Evolutionary conservation across 2,113 vertebrate species (phyloP).

Genomic region (Dicaeum eximium): DNA sequence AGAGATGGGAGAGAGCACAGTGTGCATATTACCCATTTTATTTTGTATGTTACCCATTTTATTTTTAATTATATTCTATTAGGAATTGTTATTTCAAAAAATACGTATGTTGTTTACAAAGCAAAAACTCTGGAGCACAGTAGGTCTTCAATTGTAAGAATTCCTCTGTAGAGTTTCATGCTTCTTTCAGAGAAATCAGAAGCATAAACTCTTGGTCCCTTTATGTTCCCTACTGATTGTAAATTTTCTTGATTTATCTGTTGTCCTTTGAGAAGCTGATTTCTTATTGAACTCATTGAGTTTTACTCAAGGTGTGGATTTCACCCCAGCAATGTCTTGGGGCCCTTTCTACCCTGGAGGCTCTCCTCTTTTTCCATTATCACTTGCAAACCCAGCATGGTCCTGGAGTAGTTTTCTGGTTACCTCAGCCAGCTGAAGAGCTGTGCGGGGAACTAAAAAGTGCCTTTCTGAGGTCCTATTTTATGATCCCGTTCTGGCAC

Average conservation of each 20-base stretch:
- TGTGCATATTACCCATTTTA: background rate
- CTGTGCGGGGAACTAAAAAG: background rate
- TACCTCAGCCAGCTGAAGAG: background rate
- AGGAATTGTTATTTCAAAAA: background rate
- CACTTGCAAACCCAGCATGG: background rate
- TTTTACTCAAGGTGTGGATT: background rate
- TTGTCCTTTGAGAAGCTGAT: background rate
- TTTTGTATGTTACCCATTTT: background rate
- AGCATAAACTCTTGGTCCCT: background rate
- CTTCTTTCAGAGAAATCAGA: background rate
- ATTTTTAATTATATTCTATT: background rate
- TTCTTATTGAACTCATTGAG: background rate
- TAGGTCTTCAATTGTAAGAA: background rate
- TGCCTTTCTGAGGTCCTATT: background rate
- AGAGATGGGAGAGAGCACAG: background rate
- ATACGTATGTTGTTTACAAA: background rate
- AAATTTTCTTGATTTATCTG: background rate
- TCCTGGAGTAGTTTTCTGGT: background rate
- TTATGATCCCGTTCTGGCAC: background rate
- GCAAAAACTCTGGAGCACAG: background rate
- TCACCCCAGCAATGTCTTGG: background rate
- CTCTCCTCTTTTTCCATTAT: background rate
- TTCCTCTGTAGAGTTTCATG: background rate
- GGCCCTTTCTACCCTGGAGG: background rate
- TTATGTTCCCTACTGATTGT: background rate